phyloP scores from a whole-genome alignment of 1,140 invertebrate genomes.

The Caenorhabditis latens region DNA sequence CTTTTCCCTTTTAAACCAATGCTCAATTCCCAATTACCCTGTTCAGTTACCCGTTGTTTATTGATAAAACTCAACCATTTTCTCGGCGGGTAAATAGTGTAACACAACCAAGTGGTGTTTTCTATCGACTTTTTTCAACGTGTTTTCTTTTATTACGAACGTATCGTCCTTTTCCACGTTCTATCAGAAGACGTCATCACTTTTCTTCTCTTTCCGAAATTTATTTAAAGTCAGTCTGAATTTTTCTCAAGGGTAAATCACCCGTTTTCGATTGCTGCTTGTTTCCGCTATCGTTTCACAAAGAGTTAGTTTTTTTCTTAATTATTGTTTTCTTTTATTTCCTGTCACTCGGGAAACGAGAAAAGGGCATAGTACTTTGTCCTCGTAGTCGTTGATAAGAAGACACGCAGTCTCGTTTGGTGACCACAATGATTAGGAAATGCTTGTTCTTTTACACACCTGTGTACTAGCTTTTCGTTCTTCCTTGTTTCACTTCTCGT shows the following conservation, averaged over 20 bases:
- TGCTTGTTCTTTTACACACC: not conserved
- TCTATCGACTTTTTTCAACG: constrained; percentile 1
- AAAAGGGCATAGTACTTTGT: not conserved
- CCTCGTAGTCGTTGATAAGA: not conserved
- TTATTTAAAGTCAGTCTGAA: no score
- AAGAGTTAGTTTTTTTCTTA: not conserved
- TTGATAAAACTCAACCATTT: not conserved
- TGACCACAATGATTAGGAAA: not conserved
- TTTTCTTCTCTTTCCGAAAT: no score
- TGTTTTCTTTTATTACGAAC: not conserved
- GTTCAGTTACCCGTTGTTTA: not conserved
- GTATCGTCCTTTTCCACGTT: not conserved
- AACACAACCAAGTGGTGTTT: not conserved
- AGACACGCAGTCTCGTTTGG: not conserved
- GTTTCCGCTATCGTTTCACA: not conserved
- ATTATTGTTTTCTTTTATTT: no score
- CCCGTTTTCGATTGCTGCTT: not conserved
- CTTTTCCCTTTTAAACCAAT: not conserved
- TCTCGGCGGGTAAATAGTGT: not conserved
- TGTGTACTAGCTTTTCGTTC: not conserved
- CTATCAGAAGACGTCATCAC: no score
- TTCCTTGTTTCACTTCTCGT: not conserved
- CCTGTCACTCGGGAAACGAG: no score
- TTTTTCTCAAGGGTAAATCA: no score
- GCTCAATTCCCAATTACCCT: no score